A percentile compares a stretch with the other conserved stretches of the same genome.
phyloP scores from a whole-genome alignment of 2,113 vertebrate genomes.

The Suricata suricatta region DNA sequence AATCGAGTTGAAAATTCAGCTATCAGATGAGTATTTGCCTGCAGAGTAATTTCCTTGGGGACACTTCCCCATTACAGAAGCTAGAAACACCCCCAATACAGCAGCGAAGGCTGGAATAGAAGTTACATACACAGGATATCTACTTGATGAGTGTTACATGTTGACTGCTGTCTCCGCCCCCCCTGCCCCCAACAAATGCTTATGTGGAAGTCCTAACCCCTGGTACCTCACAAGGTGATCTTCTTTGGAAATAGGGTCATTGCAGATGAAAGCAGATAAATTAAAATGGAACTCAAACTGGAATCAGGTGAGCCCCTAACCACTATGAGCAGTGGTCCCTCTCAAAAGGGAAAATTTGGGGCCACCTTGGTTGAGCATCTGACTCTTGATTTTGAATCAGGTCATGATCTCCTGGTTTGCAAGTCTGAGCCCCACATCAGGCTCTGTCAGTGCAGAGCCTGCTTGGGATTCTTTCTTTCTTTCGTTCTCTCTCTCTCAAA shows the following conservation, averaged over 20 bases:
- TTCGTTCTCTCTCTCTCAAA: too few relatives aligned
- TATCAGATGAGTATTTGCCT: constrained; percentile 86
- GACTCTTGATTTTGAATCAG: too few relatives aligned
- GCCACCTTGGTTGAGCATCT: too few relatives aligned
- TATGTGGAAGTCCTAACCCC: neutral
- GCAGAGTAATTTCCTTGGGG: constrained; percentile 87
- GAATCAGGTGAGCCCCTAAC: neutral
- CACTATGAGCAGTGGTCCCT: neutral
- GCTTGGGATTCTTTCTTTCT: too few relatives aligned
- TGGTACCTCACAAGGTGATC: neutral
- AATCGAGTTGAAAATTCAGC: constrained; percentile 89
- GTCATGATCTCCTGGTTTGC: too few relatives aligned
- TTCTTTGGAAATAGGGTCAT: neutral
- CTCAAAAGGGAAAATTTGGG: neutral
- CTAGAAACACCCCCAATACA: neutral
- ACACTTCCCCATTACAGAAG: constrained; percentile 87
- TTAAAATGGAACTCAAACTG: neutral
- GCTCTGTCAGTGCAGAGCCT: too few relatives aligned
- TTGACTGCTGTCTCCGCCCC: neutral
- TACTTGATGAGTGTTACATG: neutral
- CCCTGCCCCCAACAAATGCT: neutral
- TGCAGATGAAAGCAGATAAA: neutral
- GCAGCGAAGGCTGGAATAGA: constrained; percentile 84
- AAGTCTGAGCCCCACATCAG: too few relatives aligned
- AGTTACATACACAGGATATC: constrained; percentile 71